A percentile compares a stretch with the other conserved stretches of the same genome.
phyloP scores from a whole-genome alignment of 2,797 vertebrate genomes.

The Hydrophis major region DNA sequence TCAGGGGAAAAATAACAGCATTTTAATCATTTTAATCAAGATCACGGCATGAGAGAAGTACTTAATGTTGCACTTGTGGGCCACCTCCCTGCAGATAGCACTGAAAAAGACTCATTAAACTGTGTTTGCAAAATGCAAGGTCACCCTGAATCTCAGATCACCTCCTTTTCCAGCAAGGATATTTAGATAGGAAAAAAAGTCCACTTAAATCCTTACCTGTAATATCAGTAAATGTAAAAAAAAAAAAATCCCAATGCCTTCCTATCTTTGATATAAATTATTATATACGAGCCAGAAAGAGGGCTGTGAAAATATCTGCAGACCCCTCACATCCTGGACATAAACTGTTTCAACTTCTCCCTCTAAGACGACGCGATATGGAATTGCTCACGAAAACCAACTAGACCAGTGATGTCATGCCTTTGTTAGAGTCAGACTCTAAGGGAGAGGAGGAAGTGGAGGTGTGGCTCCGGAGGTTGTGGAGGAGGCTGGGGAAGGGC shows the following conservation, averaged over 20 bases:
- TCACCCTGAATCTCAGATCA: background rate
- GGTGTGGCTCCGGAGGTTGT: no score
- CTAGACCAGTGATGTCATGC: no score
- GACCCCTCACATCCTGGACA: no score
- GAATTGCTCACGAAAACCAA: no score
- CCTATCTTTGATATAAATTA: background rate
- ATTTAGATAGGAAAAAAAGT: background rate
- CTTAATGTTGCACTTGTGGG: no score
- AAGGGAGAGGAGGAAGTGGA: no score
- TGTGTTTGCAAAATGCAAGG: background rate
- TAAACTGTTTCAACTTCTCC: no score
- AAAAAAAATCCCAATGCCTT: background rate
- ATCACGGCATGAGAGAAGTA: background rate
- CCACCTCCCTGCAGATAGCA: background rate
- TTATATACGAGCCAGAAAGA: background rate
- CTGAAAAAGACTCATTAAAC: background rate
- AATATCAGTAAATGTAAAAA: background rate
- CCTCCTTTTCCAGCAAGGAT: background rate
- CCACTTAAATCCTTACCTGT: no score
- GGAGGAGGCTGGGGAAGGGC: no score
- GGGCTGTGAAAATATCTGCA: no score
- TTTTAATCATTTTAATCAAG: background rate
- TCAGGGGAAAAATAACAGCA: background rate
- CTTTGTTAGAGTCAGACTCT: no score
- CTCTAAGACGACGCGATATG: no score